Percentiles rank a stretch among this genome's conserved stretches.
Conservation (phyloP, 2,888 invertebrate genomes). For the Venustoraphidia nigricollis region DNA sequence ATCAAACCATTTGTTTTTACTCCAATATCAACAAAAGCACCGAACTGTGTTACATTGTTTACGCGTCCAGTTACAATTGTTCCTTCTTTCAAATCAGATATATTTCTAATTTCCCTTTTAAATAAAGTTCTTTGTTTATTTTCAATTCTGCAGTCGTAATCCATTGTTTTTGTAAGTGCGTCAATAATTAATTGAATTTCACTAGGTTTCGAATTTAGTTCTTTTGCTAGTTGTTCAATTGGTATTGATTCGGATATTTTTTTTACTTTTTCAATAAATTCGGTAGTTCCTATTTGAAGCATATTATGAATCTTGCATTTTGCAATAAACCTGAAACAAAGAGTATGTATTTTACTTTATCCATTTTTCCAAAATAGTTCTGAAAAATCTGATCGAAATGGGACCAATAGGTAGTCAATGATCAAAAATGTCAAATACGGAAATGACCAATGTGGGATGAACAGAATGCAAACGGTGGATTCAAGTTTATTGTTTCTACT, state of each 20-base stretch:
- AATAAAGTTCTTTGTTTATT: conserved; percentile 55
- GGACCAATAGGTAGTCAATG: too few species aligned
- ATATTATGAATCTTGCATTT: conserved; percentile 23
- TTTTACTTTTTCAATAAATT: conserved; percentile 27
- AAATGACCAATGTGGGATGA: too few species aligned
- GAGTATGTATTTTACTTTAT: neutral
- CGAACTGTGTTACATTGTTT: conserved; percentile 76
- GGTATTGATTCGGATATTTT: conserved; percentile 13
- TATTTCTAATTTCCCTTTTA: conserved; percentile 49
- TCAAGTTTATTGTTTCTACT: too few species aligned
- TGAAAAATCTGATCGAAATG: neutral
- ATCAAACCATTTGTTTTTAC: conserved; percentile 56
- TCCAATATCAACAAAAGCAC: conserved; percentile 80
- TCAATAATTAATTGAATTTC: conserved; percentile 56
- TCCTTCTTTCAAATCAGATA: conserved; percentile 47
- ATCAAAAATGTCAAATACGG: neutral
- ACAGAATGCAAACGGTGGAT: too few species aligned
- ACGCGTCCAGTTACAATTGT: conserved; percentile 55
- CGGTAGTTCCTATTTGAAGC: conserved; percentile 24
- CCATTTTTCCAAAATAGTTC: too few species aligned
- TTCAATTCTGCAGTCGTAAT: conserved; percentile 61
- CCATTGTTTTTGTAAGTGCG: conserved; percentile 50
- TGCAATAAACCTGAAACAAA: conserved; percentile 21
- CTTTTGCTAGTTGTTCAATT: conserved; percentile 28
- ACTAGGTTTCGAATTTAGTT: conserved; percentile 41